Evolutionary conservation across 2,888 invertebrate genomes (phyloP).

Genomic region (Cheilosia grossa): DNA sequence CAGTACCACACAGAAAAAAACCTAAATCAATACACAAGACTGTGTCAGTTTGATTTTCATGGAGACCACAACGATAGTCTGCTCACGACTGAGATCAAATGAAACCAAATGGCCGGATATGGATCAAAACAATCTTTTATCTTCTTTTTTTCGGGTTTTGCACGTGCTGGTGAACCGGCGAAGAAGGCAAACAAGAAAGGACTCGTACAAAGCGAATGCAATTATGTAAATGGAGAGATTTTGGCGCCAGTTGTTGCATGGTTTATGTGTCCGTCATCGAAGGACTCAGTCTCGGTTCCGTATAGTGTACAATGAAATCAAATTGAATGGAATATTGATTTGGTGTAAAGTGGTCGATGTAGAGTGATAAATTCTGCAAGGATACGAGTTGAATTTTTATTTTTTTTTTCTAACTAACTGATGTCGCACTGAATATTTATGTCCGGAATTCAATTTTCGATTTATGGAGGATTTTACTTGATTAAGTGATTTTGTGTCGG

Average conservation of each 20-base stretch:
- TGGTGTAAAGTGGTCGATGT: constrained; percentile 33
- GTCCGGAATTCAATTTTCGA: constrained; percentile 41
- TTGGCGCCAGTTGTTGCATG: constrained; percentile 65
- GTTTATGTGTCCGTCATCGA: constrained; percentile 37
- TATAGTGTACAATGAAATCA: constrained; percentile 42
- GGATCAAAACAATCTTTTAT: constrained; percentile 20
- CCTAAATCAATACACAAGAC: constrained; percentile 12
- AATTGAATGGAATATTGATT: constrained; percentile 67
- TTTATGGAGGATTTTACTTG: constrained; percentile 21
- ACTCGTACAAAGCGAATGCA: constrained; percentile 57
- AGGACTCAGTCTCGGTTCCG: constrained; percentile 11
- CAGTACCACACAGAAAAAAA: background rate
- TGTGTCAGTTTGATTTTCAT: constrained; percentile 23
- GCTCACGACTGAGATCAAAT: constrained; percentile 44
- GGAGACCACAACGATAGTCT: constrained; percentile 19
- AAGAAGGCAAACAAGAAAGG: constrained; percentile 23
- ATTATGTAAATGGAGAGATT: constrained; percentile 69
- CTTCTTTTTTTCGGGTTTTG: background rate
- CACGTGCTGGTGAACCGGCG: constrained; percentile 21
- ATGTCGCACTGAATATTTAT: constrained; percentile 50
- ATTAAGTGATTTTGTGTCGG: background rate
- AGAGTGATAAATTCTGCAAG: constrained; percentile 14
- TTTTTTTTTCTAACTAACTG: constrained; percentile 10
- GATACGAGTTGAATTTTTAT: background rate
- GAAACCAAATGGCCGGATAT: constrained; percentile 44